Percentiles rank a stretch among this genome's conserved stretches.
Conservation (phyloP, 2,888 invertebrate genomes). For the Deilephila porcellus region DNA sequence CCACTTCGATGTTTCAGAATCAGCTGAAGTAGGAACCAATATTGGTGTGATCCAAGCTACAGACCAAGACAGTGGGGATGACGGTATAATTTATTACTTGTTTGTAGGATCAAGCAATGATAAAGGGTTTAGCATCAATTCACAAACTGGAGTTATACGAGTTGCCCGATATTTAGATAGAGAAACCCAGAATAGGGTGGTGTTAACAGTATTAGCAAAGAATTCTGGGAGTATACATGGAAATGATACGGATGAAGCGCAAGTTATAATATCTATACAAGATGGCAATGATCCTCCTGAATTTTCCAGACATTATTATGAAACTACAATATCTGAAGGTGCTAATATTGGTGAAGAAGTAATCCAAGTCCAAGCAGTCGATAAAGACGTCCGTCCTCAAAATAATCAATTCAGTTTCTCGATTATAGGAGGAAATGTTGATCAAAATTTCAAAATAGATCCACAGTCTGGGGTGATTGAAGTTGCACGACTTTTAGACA, state of each 20-base stretch:
- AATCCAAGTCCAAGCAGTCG: constrained; percentile 92
- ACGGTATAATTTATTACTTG: constrained; percentile 95
- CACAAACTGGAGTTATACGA: constrained; percentile 92
- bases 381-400: constrained; percentile 95
- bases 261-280: constrained; percentile 96
- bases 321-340: constrained; percentile 92
- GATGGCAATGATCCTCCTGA: constrained; percentile 98
- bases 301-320: constrained; percentile 92
- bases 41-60: constrained; percentile 95
- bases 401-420: constrained; percentile 97
- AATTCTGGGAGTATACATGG: constrained; percentile 97
- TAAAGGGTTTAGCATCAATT: constrained; percentile 93
- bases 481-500: constrained; percentile 90
- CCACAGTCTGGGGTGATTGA: constrained; percentile 93
- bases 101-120: constrained; percentile 97
- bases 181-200: constrained; percentile 95
- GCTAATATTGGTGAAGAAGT: constrained; percentile 90
- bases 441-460: constrained; percentile 94
- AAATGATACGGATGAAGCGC: constrained; percentile 97
- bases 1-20: constrained; percentile 96
- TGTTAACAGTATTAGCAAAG: constrained; percentile 96
- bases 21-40: constrained; percentile 92
- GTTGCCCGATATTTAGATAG: constrained; percentile 93
- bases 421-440: constrained; percentile 92
- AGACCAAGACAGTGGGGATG: constrained; percentile 94